Percentiles rank a stretch among this genome's conserved stretches.
Evolutionary conservation across 2,888 invertebrate species (phyloP).

Genomic region (Blastobasis lacticolella): DNA sequence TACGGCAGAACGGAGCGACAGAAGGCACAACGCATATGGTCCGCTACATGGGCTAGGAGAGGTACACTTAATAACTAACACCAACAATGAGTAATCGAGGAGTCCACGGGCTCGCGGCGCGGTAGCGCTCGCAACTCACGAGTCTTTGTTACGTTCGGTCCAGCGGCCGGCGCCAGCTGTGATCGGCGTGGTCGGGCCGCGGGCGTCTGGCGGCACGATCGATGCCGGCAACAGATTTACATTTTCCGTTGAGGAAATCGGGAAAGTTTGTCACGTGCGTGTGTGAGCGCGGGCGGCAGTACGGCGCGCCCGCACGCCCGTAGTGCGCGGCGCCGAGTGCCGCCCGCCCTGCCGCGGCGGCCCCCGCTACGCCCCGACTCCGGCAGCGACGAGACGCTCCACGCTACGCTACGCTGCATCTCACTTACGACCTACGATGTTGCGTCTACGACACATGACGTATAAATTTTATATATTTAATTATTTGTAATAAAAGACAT

Average conservation of each 20-base stretch:
- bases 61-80: constrained; percentile 51
- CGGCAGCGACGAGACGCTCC: constrained; percentile 15
- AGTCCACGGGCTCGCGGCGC: constrained; percentile 35
- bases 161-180: constrained; percentile 58
- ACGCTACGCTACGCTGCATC: constrained; percentile 21
- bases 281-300: constrained; percentile 47
- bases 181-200: constrained; percentile 53
- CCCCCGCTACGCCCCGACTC: constrained; percentile 20
- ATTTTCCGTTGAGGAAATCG: constrained; percentile 70
- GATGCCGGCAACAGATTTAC: constrained; percentile 71
- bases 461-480: too few species aligned
- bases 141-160: constrained; percentile 63
- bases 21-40: constrained; percentile 69
- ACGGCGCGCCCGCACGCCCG: constrained; percentile 70
- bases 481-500: too few species aligned
- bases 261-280: constrained; percentile 69
- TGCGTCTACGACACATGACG: too few species aligned
- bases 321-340: constrained; percentile 69
- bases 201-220: constrained; percentile 62
- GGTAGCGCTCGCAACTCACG: constrained; percentile 31
- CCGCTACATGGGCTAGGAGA: constrained; percentile 47
- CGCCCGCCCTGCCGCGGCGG: constrained; percentile 53
- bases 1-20: constrained; percentile 41
- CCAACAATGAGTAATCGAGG: constrained; percentile 38
- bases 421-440: neutral